Percentiles rank a stretch among this genome's conserved stretches.
Evolutionary conservation across 2,113 vertebrate species (phyloP).

Genomic region (Microtus pennsylvanicus): DNA sequence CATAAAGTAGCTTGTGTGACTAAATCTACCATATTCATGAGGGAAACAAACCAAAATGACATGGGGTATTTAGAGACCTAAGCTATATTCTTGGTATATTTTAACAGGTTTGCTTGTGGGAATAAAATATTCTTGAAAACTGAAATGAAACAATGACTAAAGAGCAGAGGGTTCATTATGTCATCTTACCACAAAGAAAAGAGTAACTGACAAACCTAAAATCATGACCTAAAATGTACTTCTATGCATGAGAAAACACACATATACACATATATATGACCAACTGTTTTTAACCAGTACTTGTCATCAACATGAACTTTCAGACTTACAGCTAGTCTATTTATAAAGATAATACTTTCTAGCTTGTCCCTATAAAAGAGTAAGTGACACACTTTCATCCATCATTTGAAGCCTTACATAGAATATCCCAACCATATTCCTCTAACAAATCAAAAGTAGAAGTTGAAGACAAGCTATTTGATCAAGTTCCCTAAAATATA

Average conservation of each 20-base stretch:
- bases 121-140: conserved; percentile 47
- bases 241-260: background rate
- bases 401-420: background rate
- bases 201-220: background rate
- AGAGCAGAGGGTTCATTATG: background rate
- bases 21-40: conserved; percentile 39
- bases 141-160: background rate
- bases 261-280: background rate
- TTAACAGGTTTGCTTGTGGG: conserved; percentile 15
- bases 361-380: background rate
- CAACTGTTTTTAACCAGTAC: background rate
- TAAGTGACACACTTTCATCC: background rate
- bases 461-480: background rate
- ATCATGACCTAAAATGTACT: background rate
- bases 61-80: conserved; percentile 41
- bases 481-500: background rate
- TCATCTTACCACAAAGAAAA: conserved; percentile 5
- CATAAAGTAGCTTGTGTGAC: conserved; percentile 41
- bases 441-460: background rate
- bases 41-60: background rate
- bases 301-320: background rate
- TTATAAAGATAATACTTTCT: background rate
- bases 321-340: background rate
- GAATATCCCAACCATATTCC: background rate
- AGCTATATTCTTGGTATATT: background rate